Percentiles rank a stretch among this genome's conserved stretches.
Conservation (phyloP, 2,113 vertebrate genomes). For the Acanthisitta chloris region DNA sequence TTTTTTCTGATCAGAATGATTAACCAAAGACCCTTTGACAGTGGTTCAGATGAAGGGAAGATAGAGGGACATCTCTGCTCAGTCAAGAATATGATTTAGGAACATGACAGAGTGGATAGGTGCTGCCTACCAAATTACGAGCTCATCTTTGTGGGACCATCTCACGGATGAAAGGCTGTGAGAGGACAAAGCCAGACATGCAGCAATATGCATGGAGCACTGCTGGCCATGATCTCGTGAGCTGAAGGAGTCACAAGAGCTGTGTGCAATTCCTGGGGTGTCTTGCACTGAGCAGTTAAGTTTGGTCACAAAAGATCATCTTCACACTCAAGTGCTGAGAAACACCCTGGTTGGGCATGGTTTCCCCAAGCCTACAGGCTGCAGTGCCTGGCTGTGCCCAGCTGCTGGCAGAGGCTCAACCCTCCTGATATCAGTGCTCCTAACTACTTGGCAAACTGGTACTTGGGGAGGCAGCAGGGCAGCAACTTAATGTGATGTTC, state of each 20-base stretch:
- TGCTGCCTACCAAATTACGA: neutral
- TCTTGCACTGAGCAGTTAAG: neutral
- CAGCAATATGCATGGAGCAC: neutral
- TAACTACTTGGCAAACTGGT: neutral
- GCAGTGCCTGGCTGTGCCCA: accelerated
- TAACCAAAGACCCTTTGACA: neutral
- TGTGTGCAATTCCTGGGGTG: neutral
- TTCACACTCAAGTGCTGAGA: neutral
- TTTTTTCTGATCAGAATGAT: neutral
- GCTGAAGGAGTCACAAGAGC: neutral
- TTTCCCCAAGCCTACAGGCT: accelerated
- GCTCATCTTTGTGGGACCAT: neutral
- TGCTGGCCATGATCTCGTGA: accelerated
- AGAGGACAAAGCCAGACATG: neutral
- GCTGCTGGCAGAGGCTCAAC: neutral
- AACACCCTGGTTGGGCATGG: accelerated
- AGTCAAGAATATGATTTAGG: neutral
- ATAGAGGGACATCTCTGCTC: neutral
- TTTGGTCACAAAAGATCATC: neutral
- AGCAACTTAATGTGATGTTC: accelerated
- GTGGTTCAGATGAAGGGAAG: neutral
- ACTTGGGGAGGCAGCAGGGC: neutral
- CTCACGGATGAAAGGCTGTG: neutral
- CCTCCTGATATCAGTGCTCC: neutral
- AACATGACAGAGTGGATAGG: neutral